Conservation (phyloP, 2,113 vertebrate genomes). For the Gnathonemus echidnorhynchus region DNA sequence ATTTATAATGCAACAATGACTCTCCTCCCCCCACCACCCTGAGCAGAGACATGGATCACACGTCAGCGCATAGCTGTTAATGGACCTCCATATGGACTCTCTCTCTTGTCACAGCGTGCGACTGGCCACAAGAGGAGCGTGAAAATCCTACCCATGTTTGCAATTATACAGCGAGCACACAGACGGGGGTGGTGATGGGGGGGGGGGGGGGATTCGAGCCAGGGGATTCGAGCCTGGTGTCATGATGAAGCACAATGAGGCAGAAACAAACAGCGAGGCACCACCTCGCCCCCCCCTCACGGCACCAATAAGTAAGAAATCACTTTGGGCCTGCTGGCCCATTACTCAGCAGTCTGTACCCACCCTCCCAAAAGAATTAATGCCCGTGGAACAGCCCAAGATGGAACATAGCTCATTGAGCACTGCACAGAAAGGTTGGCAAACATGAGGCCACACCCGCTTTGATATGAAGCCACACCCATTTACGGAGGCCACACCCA, state of each 20-base stretch:
- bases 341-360: neutral
- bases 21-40: neutral
- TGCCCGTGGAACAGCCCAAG: neutral
- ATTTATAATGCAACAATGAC: neutral
- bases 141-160: neutral
- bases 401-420: neutral
- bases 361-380: neutral
- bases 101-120: neutral
- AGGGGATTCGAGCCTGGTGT: neutral
- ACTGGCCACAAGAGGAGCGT: neutral
- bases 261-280: neutral
- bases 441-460: neutral
- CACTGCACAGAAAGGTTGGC: neutral
- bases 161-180: neutral
- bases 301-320: neutral
- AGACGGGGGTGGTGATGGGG: neutral
- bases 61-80: neutral
- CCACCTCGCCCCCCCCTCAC: neutral
- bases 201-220: neutral
- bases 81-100: conserved; percentile 5
- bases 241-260: neutral
- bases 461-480: neutral
- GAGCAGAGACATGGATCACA: neutral
- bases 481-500: neutral
- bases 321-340: neutral